These are phyloP conservation scores for Calameuta idolon DNA, from an alignment of 2,888 invertebrate species.

Conservation along the genomic window DNA sequence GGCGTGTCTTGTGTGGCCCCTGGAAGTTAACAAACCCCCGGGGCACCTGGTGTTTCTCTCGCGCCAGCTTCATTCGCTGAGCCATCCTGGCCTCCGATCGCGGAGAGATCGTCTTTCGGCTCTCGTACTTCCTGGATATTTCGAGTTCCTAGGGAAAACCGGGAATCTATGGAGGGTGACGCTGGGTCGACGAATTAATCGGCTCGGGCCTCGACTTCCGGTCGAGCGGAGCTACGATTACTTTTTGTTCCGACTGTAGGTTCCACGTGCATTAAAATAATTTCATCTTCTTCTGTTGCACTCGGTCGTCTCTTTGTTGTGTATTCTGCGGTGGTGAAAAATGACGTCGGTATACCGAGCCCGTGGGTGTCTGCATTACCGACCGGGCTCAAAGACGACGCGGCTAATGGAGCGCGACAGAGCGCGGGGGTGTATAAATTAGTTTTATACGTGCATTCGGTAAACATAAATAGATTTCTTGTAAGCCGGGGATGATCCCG, in stretches of 20 bases:
- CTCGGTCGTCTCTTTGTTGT: background rate
- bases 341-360: background rate
- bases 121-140: background rate
- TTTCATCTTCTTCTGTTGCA: background rate
- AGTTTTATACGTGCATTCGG: constrained; percentile 26
- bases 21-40: constrained; percentile 49
- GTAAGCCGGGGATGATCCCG: constrained; percentile 33
- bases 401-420: background rate
- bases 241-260: background rate
- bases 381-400: background rate
- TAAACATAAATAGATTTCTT: constrained; percentile 25
- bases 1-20: constrained; percentile 46
- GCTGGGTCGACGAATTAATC: background rate
- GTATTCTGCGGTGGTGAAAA: background rate
- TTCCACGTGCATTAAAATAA: background rate
- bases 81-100: background rate
- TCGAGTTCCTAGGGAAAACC: background rate
- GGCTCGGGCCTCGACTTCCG: background rate
- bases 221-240: background rate
- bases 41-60: constrained; percentile 39
- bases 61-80: background rate
- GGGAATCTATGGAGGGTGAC: background rate
- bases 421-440: constrained; percentile 22
- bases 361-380: background rate
- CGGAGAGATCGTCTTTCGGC: background rate